phyloP scores from a whole-genome alignment of 2,888 invertebrate species.

The Oscheius sp. region DNA sequence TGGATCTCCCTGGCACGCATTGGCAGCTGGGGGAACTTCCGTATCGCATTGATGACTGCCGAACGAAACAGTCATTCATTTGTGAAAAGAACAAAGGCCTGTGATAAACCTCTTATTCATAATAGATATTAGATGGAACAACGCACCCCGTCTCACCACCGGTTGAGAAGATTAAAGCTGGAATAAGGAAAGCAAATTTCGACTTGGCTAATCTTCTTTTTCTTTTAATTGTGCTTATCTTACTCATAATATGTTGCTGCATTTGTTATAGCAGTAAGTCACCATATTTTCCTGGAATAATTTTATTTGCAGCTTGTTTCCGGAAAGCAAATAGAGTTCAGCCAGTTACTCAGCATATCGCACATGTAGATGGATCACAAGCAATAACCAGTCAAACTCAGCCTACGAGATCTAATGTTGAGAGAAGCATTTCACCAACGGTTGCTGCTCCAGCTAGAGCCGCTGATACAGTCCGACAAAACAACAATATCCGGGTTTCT shows the following conservation, averaged over 20 bases:
- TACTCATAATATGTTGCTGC: constrained; percentile 31
- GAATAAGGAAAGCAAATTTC: constrained; percentile 11
- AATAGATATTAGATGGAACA: constrained; percentile 29
- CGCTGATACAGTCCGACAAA: not conserved
- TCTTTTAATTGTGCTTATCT: constrained; percentile 27
- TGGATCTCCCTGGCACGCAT: constrained; percentile 30
- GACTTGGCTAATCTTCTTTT: constrained; percentile 35
- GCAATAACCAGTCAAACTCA: not conserved
- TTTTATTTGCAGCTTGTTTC: not conserved
- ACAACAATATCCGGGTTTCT: not conserved
- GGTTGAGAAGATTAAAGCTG: constrained; percentile 19
- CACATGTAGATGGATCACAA: not conserved
- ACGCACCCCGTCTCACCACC: constrained; percentile 24
- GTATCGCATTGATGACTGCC: constrained; percentile 30
- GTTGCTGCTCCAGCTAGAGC: not conserved
- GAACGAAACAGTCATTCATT: constrained; percentile 26
- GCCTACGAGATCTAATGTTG: not conserved
- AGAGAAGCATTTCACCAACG: constrained; percentile 19
- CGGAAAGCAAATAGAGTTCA: not conserved
- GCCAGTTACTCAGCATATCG: not conserved
- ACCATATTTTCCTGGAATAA: not conserved
- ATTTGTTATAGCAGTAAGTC: constrained; percentile 29
- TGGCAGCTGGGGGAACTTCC: constrained; percentile 27
- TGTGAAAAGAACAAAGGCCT: constrained; percentile 34
- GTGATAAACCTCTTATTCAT: not conserved